A percentile compares a stretch with the other conserved stretches of the same genome.
phyloP scores from a whole-genome alignment of 2,113 vertebrate genomes.

The Cromileptes altivelis region DNA sequence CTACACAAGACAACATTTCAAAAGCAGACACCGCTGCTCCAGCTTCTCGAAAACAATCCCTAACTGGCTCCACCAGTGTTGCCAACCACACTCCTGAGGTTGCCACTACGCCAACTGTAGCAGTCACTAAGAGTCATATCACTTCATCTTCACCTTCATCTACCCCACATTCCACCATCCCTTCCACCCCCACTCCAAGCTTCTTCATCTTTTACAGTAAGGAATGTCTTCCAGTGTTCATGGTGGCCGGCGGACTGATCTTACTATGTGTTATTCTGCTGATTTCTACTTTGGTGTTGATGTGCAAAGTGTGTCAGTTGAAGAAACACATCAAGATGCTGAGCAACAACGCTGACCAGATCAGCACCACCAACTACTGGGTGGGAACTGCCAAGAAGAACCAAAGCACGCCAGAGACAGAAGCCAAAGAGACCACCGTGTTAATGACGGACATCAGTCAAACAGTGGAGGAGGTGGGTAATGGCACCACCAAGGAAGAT shows the following conservation, averaged over 20 bases:
- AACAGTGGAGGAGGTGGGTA: constrained; percentile 18
- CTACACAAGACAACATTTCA: fast-evolving
- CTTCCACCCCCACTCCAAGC: fast-evolving
- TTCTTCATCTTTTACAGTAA: fast-evolving
- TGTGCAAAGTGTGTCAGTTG: constrained; percentile 56
- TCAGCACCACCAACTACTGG: constrained; percentile 42
- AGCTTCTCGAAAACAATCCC: fast-evolving
- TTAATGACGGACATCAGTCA: constrained; percentile 44
- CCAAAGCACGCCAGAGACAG: constrained; percentile 11
- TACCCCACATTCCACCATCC: not conserved
- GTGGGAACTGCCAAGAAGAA: not conserved
- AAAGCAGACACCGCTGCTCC: not conserved
- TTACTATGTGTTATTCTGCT: constrained; percentile 38
- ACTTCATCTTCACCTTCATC: not conserved
- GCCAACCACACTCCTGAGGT: not conserved
- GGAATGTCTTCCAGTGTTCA: fast-evolving
- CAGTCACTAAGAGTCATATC: fast-evolving
- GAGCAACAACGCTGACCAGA: constrained; percentile 30
- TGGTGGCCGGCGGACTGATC: constrained; percentile 49
- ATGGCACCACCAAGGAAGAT: constrained; percentile 20
- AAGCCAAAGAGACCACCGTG: constrained; percentile 45
- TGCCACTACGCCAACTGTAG: fast-evolving
- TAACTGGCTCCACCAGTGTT: fast-evolving
- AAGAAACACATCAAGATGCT: constrained; percentile 32
- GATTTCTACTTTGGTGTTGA: constrained; percentile 10